These are phyloP conservation scores for Ammodytes marinus DNA, from an alignment of 2,113 vertebrate genomes.

Conservation along the genomic window DNA sequence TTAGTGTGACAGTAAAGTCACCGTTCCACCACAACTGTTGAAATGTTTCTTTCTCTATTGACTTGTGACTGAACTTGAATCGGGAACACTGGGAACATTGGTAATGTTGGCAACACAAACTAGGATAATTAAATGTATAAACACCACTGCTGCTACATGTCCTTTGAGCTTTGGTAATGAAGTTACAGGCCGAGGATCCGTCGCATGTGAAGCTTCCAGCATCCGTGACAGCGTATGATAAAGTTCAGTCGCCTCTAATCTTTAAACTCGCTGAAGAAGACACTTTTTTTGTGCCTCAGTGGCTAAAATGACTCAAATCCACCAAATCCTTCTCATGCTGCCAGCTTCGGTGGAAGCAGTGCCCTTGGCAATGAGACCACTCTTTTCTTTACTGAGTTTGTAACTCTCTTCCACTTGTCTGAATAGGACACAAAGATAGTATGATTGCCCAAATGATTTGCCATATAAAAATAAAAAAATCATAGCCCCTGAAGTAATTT, in stretches of 20 bases:
- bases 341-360: neutral
- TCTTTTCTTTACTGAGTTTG: neutral
- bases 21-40: neutral
- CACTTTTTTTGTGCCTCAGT: neutral
- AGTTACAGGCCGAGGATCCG: too few relatives aligned
- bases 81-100: too few relatives aligned
- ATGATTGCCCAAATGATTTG: neutral
- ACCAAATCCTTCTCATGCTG: too few relatives aligned
- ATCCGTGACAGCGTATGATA: neutral
- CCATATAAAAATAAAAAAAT: neutral
- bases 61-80: too few relatives aligned
- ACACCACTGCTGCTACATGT: neutral
- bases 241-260: neutral
- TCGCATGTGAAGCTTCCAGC: too few relatives aligned
- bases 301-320: neutral
- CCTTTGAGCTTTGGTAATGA: neutral
- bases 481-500: neutral
- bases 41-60: neutral
- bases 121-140: too few relatives aligned
- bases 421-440: conserved; percentile 13
- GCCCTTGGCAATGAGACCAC: conserved; percentile 5
- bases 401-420: conserved; percentile 8
- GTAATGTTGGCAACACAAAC: too few relatives aligned
- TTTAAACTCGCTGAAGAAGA: too few relatives aligned
- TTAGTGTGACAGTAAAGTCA: neutral